Evolutionary conservation across 2,888 invertebrate genomes (phyloP).

Genomic region (Nezara viridula): DNA sequence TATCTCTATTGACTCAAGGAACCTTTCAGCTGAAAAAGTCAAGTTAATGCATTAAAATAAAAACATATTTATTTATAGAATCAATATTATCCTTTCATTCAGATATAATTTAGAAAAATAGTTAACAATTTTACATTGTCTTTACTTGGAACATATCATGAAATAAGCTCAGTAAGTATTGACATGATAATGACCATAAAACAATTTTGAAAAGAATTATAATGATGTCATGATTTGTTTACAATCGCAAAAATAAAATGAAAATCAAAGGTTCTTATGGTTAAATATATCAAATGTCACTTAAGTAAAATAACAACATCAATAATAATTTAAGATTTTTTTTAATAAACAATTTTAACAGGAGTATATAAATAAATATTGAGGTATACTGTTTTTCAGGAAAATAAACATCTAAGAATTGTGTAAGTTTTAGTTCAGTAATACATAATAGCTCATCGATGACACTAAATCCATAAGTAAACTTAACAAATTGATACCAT

Average conservation of each 20-base stretch:
- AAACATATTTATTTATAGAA: neutral
- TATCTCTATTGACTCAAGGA: conserved; percentile 88
- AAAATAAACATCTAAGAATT: no score
- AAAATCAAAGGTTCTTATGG: neutral
- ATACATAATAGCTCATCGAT: no score
- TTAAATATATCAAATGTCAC: no score
- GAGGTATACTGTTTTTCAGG: no score
- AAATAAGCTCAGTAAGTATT: neutral
- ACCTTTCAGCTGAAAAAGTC: conserved; percentile 85
- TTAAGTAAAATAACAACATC: no score
- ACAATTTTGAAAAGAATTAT: neutral
- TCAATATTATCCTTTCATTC: neutral
- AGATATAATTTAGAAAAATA: neutral
- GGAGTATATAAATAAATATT: no score
- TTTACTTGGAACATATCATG: neutral
- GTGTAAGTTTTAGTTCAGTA: no score
- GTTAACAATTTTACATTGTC: neutral
- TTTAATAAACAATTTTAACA: no score
- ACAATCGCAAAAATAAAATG: neutral
- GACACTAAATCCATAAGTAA: no score
- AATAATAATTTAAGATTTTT: no score
- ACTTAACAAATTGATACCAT: no score
- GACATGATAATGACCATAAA: neutral
- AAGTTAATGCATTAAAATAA: conserved; percentile 56
- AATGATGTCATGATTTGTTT: no score